A percentile compares a stretch with the other conserved stretches of the same genome.
phyloP scores from a whole-genome alignment of 2,888 invertebrate genomes.

The Argyra leucocephala region DNA sequence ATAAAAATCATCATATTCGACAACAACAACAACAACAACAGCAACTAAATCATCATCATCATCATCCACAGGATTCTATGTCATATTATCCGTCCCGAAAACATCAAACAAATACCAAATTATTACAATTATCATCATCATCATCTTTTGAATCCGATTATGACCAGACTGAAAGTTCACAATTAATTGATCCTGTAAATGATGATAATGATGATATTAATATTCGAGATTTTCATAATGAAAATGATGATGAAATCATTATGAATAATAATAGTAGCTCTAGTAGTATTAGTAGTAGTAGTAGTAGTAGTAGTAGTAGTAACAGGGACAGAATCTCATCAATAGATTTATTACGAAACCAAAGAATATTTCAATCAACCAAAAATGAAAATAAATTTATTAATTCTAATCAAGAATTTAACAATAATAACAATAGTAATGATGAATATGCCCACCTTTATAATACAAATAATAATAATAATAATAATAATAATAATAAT shows the following conservation, averaged over 20 bases:
- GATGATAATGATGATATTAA: not conserved
- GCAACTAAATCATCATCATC: not conserved
- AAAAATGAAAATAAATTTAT: not conserved
- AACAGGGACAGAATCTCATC: not conserved
- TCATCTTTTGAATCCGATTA: too few relatives aligned
- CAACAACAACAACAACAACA: not conserved
- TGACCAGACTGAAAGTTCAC: not conserved
- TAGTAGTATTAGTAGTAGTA: not conserved
- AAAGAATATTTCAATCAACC: constrained; percentile 11
- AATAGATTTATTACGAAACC: not conserved
- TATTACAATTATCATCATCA: not conserved
- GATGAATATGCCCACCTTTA: too few relatives aligned
- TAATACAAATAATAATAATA: constrained; percentile 9
- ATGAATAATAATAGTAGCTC: not conserved
- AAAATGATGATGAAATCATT: not conserved
- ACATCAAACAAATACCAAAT: not conserved
- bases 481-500: constrained; percentile 11
- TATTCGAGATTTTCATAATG: too few relatives aligned
- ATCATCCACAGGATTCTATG: not conserved
- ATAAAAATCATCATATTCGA: not conserved
- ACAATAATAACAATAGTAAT: not conserved
- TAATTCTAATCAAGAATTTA: too few relatives aligned
- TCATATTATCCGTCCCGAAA: not conserved
- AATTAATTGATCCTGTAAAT: not conserved
- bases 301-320: too few relatives aligned